phyloP scores from a whole-genome alignment of 2,888 invertebrate species.

The Xiphydria camelus region DNA sequence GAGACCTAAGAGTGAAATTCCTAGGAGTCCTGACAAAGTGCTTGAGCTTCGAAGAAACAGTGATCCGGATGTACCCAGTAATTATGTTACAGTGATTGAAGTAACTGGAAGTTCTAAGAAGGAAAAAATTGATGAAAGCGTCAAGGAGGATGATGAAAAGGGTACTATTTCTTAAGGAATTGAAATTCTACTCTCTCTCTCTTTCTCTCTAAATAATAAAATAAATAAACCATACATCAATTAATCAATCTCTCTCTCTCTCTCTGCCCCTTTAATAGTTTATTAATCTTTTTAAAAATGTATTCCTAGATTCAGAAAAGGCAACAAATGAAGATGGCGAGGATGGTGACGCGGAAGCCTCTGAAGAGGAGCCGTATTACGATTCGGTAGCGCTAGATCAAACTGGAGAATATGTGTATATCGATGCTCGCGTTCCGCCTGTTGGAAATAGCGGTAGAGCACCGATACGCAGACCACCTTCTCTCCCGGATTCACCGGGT shows the following conservation, averaged over 20 bases:
- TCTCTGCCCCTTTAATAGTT: no score
- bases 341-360: constrained; percentile 54
- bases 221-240: no score
- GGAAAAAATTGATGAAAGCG: constrained; percentile 58
- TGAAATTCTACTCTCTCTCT: no score
- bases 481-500: constrained; percentile 75
- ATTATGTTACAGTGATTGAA: constrained; percentile 88
- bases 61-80: constrained; percentile 60
- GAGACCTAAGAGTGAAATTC: constrained; percentile 55
- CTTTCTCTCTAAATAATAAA: no score
- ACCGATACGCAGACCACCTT: constrained; percentile 56
- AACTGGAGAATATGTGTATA: constrained; percentile 74
- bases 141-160: constrained; percentile 59
- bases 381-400: constrained; percentile 62
- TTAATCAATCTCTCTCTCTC: no score
- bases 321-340: constrained; percentile 51
- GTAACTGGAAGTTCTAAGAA: constrained; percentile 70
- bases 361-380: constrained; percentile 61
- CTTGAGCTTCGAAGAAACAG: constrained; percentile 53
- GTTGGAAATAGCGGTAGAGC: constrained; percentile 41
- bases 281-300: no score
- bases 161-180: no score
- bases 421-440: constrained; percentile 66
- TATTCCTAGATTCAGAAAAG: constrained; percentile 47
- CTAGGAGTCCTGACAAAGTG: constrained; percentile 51